Evolutionary conservation across 2,113 vertebrate species (phyloP), one percentile per base, ranked within the genome.

Genomic region (Diglossa brunneiventris): DNA sequence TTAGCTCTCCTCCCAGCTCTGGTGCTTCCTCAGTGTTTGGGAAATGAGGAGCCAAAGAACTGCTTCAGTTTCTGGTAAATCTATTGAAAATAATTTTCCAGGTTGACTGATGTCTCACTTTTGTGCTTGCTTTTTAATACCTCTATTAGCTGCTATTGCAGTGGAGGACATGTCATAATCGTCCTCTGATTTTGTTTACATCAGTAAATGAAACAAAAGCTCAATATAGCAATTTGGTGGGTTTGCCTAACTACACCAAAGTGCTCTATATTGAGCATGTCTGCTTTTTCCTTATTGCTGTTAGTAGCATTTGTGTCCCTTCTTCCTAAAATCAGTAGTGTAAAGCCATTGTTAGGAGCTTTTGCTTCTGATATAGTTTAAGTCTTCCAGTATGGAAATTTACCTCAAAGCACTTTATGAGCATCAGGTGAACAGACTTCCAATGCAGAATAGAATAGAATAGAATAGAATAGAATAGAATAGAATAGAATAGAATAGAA

Each of bases 1-100:
- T 94, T 95, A 92, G 84, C 84, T 96, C 93, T 96, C 73, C 86
- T 87, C 23, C 14, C 31, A 89, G 73, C 73, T 75, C 83, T 84
- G 56, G n/a, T 0, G 0, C 53, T 92, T 92, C 69, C 53, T 94
- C 6, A 0, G 37, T 55, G 28, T 84, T 95, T 6, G 3, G 26
- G 22, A 67, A 89, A n/a, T 24, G 13, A 75, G 39, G 35, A 86
- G 19, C 33, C 52, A 56, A 88, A 92, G 42, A 72, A 23, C 52
- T 24, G 42, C 31, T 89, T 52, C 13, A 12, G 7, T 90, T 91
- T 78, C 80, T 93, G 19, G 56, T 80, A 75, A 56, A 93, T 78
- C 13, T 78, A 56, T 78, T 31, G 11, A 39, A 92, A 94, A 90
- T 13, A 8, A 30, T 70, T 81, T 89, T 68, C 17, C 15, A 41